Evolutionary conservation across 2,888 invertebrate genomes (phyloP), one percentile per base, ranked within the genome.

Genomic region (Choreutis nemorana): DNA sequence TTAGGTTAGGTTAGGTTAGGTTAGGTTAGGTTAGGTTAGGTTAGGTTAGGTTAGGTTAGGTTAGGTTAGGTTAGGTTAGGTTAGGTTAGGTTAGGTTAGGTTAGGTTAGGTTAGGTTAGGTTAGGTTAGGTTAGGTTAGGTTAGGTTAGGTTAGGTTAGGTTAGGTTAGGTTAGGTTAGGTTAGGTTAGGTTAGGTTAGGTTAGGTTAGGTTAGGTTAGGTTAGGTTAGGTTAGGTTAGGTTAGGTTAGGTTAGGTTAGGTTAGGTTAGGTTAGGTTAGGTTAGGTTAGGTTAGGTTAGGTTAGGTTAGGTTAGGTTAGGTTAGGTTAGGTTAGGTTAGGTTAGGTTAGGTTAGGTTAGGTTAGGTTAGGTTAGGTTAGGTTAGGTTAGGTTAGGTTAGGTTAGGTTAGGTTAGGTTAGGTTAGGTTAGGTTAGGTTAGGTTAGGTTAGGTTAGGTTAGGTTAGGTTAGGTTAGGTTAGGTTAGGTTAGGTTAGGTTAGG

Each of bases 1-100:
- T 22, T 22, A 22, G 22, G 22, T 22, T 22, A 22, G 22, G 22
- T 22, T 22, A 22, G 22, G 22, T 22, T 22, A 22, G 22, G 22
- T 22, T 22, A 22, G 22, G 22, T 22, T 22, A 22, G 22, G 22
- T 22, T 22, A 22, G 22, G 22, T 22, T 22, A 22, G 22, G 22
- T 22, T 22, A 22, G 22, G 22, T 22, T 22, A 22, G 22, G 22
- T 22, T 22, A 22, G 22, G 22, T 22, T 22, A 22, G 22, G 22
- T 22, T 22, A 22, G 22, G 22, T 22, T 22, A 22, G 22, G 22
- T 22, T 22, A 22, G 22, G 22, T 22, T 22, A 22, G 22, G 22
- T 22, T 22, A 22, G 22, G 22, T 22, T 22, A 22, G 22, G 22
- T 22, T 22, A 22, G 22, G 22, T 22, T 22, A 22, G 22, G 22